phyloP scores from a whole-genome alignment of 1,140 invertebrate species.

The Papilio aristodemus region DNA sequence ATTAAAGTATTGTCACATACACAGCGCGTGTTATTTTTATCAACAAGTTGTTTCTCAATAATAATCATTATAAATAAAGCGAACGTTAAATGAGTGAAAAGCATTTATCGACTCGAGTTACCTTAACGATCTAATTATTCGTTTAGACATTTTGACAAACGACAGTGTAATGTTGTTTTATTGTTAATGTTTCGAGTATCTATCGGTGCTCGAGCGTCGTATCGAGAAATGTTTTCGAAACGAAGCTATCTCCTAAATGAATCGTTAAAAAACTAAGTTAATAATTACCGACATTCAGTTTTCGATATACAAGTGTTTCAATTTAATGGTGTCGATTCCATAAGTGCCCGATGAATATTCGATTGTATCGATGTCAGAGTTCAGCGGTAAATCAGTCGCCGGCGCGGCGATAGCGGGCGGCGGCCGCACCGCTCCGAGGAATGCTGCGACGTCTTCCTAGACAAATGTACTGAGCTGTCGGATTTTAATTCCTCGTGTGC shows the following conservation, averaged over 20 bases:
- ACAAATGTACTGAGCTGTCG: conserved; percentile 59
- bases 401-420: conserved; percentile 41
- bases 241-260: conserved; percentile 27
- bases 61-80: conserved; percentile 5
- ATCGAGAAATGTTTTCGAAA: conserved; percentile 18
- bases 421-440: conserved; percentile 28
- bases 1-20: neutral
- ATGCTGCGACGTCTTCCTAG: conserved; percentile 42
- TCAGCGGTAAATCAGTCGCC: conserved; percentile 54
- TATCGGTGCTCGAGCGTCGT: neutral
- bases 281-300: conserved; percentile 30
- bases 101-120: conserved; percentile 24
- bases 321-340: conserved; percentile 33
- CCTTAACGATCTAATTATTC: conserved; percentile 29
- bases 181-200: conserved; percentile 18
- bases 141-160: conserved; percentile 22
- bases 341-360: conserved; percentile 39
- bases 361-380: conserved; percentile 54
- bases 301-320: conserved; percentile 33
- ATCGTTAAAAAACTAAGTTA: conserved; percentile 31
- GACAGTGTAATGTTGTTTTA: conserved; percentile 30
- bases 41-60: conserved; percentile 4
- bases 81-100: conserved; percentile 23
- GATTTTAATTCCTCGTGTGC: conserved; percentile 57
- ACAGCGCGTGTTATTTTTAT: conserved; percentile 4